Conservation (phyloP, 2,113 vertebrate genomes). For the Pseudorectes ferrugineus region DNA sequence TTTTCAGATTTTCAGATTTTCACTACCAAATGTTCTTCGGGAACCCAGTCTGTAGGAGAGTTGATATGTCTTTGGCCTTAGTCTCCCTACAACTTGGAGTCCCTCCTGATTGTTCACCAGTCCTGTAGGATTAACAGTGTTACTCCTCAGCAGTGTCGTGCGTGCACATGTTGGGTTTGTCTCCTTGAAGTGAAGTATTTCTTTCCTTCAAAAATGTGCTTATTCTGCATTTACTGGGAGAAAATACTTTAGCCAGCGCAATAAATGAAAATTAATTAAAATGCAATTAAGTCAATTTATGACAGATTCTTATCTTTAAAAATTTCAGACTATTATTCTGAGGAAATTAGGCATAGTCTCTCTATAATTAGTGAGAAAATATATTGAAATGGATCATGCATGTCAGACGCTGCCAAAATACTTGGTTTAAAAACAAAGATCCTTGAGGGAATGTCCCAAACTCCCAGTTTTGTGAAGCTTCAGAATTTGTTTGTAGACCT, state of each 20-base stretch:
- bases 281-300: conserved; percentile 27
- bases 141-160: background rate
- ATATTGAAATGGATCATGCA: background rate
- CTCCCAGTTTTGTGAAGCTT: background rate
- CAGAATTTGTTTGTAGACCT: background rate
- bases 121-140: background rate
- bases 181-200: background rate
- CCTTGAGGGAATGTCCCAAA: conserved; percentile 6
- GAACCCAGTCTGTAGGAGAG: background rate
- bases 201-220: background rate
- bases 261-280: conserved; percentile 54
- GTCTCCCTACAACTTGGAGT: background rate
- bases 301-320: conserved; percentile 27
- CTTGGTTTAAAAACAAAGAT: conserved; percentile 19
- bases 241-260: background rate
- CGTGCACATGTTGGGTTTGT: background rate
- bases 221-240: background rate
- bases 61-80: accelerated
- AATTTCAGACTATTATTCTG: conserved; percentile 8
- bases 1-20: background rate
- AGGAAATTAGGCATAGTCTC: conserved; percentile 35
- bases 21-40: background rate
- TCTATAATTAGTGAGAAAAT: conserved; percentile 35
- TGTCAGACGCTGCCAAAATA: conserved; percentile 21
- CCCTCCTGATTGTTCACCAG: background rate